A percentile compares a stretch with the other conserved stretches of the same genome.
Evolutionary conservation across 2,888 invertebrate species (phyloP).

Genomic region (Diadegma fenestrale): DNA sequence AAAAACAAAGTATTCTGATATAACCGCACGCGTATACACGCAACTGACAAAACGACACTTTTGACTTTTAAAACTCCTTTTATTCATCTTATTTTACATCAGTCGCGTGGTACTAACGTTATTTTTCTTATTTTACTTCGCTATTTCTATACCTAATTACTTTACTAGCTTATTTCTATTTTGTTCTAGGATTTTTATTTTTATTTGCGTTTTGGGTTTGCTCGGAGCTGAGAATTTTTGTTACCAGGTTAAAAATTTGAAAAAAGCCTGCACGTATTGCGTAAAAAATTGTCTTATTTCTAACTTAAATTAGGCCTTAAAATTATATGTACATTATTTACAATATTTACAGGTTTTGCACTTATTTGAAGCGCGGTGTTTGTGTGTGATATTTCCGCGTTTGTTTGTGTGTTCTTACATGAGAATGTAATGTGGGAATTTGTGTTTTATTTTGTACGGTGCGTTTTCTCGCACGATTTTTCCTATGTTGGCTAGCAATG

Average conservation of each 20-base stretch:
- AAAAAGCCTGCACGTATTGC: not conserved
- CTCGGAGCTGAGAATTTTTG: not conserved
- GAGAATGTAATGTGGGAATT: conserved; percentile 32
- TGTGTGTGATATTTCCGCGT: not conserved
- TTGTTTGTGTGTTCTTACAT: too few relatives aligned
- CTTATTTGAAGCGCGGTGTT: not conserved
- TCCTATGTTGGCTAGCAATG: not conserved
- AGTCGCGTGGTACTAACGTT: not conserved
- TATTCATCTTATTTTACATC: not conserved
- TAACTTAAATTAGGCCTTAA: not conserved
- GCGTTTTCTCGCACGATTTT: not conserved
- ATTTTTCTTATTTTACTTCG: not conserved
- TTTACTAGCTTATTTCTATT: not conserved
- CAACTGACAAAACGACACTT: too few relatives aligned
- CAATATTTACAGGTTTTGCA: not conserved
- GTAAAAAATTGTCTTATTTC: not conserved
- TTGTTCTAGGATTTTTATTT: not conserved
- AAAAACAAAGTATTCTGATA: too few relatives aligned
- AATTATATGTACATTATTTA: not conserved
- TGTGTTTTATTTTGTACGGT: conserved; percentile 22
- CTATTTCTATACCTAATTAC: not conserved
- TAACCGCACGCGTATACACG: too few relatives aligned
- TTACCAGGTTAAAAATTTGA: not conserved
- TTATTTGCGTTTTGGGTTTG: not conserved
- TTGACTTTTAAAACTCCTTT: not conserved